phyloP scores from a whole-genome alignment of 2,888 invertebrate genomes.

The Orthosia incerta region DNA sequence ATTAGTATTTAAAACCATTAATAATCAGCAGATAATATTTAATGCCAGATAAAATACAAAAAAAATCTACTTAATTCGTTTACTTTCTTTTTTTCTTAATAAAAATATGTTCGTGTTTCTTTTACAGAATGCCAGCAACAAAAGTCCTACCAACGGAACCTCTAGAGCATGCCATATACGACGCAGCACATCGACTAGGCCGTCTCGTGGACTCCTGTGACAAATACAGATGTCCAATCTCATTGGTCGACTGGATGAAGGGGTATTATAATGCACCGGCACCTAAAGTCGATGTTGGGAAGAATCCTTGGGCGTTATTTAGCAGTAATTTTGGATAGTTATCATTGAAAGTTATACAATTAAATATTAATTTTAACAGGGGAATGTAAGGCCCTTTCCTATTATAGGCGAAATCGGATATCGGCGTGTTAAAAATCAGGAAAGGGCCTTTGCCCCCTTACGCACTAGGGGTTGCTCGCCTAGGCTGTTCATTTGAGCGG shows the following conservation, averaged over 20 bases:
- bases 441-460: no score
- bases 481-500: no score
- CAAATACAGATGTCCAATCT: slow-evolving; percentile 91
- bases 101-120: no score
- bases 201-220: slow-evolving; percentile 85
- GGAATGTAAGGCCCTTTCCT: no score
- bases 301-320: slow-evolving; percentile 74
- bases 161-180: slow-evolving; percentile 91
- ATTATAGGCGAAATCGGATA: no score
- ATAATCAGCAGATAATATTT: no score
- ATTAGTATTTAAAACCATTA: no score
- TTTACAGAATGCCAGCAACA: slow-evolving; percentile 92
- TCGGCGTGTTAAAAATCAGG: no score
- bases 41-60: no score
- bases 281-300: slow-evolving; percentile 65
- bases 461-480: no score
- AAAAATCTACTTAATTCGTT: no score
- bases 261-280: slow-evolving; percentile 87
- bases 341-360: not conserved
- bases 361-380: not conserved
- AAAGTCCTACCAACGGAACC: slow-evolving; percentile 91
- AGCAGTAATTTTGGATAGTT: slow-evolving; percentile 72
- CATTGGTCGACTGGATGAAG: slow-evolving; percentile 92
- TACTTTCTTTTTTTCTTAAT: no score
- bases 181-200: slow-evolving; percentile 89